phyloP scores from a whole-genome alignment of 2,797 vertebrate genomes.

The Tamandua tetradactyla region DNA sequence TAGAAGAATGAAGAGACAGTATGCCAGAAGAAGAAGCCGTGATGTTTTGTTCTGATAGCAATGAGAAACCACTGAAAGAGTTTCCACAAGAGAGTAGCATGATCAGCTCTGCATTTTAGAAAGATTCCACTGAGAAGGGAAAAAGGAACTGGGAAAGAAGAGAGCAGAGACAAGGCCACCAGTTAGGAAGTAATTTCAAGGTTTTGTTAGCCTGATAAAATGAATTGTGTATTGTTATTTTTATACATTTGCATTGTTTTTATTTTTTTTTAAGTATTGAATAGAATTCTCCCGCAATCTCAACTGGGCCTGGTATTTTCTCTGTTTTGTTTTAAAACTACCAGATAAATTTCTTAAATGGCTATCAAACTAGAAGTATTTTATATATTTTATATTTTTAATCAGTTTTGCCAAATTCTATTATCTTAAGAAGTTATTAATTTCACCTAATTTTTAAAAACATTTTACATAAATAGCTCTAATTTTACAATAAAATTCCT shows the following conservation, averaged over 20 bases:
- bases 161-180: neutral
- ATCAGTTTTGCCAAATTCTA: neutral
- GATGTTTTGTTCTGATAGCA: neutral
- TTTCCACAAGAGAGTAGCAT: too few species aligned
- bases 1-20: neutral
- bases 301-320: neutral
- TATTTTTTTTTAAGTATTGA: neutral
- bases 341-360: neutral
- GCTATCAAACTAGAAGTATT: neutral
- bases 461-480: neutral
- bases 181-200: neutral
- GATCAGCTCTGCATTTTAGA: neutral
- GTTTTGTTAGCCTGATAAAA: neutral
- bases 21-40: neutral
- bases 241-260: neutral
- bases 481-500: neutral
- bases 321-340: neutral
- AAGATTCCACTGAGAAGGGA: neutral
- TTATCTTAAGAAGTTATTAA: constrained; percentile 5
- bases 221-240: neutral
- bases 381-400: neutral
- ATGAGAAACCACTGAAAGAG: neutral
- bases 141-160: neutral
- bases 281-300: neutral
- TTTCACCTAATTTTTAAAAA: neutral